Conservation (phyloP, 1,140 invertebrate genomes). For the Ips typographus region DNA sequence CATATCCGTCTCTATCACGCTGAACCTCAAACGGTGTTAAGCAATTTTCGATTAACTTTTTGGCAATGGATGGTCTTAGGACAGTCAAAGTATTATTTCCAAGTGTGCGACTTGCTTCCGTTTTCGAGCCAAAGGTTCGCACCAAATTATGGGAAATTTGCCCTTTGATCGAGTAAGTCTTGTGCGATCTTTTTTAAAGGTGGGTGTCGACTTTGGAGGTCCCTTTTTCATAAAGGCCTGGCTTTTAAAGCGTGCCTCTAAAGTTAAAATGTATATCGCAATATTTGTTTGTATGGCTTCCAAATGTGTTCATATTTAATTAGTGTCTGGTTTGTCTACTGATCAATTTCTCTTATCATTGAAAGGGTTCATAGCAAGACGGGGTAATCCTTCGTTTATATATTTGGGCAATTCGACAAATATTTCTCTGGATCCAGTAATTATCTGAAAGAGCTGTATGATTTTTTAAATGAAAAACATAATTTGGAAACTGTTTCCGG, state of each 20-base stretch:
- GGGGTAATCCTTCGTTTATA: neutral
- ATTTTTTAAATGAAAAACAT: neutral
- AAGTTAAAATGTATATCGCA: constrained; percentile 1
- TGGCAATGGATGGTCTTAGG: constrained; percentile 6
- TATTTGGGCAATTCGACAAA: neutral
- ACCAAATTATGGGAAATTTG: neutral
- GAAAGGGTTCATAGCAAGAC: constrained; percentile 1
- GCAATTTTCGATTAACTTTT: constrained; percentile 17
- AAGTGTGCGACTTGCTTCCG: constrained; percentile 2
- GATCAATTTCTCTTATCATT: neutral
- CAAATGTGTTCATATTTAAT: neutral
- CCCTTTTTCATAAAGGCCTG: neutral
- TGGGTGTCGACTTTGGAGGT: neutral
- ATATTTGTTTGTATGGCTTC: constrained; percentile 1
- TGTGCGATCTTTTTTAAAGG: neutral
- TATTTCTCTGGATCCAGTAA: constrained; percentile 3
- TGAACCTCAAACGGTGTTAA: constrained; percentile 14
- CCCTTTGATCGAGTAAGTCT: neutral
- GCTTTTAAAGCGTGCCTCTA: neutral
- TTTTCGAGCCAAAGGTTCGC: neutral
- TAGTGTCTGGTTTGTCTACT: constrained; percentile 2
- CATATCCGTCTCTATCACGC: constrained; percentile 32
- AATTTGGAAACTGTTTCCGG: neutral
- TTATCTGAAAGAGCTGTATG: neutral
- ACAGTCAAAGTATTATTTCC: neutral